A percentile compares a stretch with the other conserved stretches of the same genome.
Evolutionary conservation across 1,140 invertebrate genomes (phyloP).

Genomic region (Centruroides sculpturatus): DNA sequence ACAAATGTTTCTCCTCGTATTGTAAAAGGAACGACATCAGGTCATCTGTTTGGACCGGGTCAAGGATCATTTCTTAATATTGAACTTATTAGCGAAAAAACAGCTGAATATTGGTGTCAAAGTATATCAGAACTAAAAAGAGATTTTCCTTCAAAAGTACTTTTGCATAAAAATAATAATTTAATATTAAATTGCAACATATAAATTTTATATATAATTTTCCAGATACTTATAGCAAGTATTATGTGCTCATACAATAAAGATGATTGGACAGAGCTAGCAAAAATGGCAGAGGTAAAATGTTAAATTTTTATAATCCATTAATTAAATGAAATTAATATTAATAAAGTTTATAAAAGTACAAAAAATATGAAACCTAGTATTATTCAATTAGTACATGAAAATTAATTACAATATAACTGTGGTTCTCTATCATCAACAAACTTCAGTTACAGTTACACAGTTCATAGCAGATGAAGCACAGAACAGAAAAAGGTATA

Average conservation of each 20-base stretch:
- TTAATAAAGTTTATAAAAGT: too few relatives aligned
- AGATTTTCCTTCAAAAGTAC: constrained; percentile 74
- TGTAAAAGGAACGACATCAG: constrained; percentile 78
- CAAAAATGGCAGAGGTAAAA: constrained; percentile 52
- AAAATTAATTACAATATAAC: too few relatives aligned
- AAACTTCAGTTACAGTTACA: too few relatives aligned
- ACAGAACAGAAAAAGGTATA: too few relatives aligned
- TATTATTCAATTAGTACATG: too few relatives aligned
- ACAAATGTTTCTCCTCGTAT: constrained; percentile 96
- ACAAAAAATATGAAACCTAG: too few relatives aligned
- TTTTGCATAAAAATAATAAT: constrained; percentile 17
- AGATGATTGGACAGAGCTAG: constrained; percentile 74
- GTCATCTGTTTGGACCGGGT: constrained; percentile 68
- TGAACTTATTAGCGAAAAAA: constrained; percentile 96
- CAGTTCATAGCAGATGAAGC: too few relatives aligned
- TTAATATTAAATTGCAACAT: not conserved
- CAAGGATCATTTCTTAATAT: constrained; percentile 94
- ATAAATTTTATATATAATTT: constrained; percentile 1
- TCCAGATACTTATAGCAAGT: constrained; percentile 80
- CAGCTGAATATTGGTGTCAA: constrained; percentile 77
- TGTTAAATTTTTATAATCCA: too few relatives aligned
- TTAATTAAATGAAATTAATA: too few relatives aligned
- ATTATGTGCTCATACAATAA: constrained; percentile 89
- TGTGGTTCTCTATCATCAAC: too few relatives aligned
- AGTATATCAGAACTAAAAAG: constrained; percentile 76